Evolutionary conservation across 2,888 invertebrate genomes (phyloP), one percentile per base, ranked within the genome.

Genomic region (Pinctada fucata): DNA sequence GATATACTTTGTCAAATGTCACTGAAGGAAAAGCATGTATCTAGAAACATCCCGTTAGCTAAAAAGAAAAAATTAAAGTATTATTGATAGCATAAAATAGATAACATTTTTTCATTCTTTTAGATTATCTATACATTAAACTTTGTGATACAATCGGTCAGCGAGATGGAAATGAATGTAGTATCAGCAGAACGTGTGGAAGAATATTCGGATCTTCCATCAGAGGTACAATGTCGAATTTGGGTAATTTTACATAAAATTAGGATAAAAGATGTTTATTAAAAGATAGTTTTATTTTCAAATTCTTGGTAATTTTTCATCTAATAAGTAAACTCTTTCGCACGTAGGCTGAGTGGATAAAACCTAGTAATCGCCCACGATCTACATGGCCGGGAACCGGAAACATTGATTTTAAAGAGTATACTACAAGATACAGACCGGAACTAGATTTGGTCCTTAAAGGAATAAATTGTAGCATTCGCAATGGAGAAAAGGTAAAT

Each of bases 181-280:
- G 97, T 98, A 0, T 97, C 98, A 0, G 97, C 98, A 0, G 98
- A 99, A 92, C 95, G 98, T 91, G 97, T 98, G 90, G 97, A 97
- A 90, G 98, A 99, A 91, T 98, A 98, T 89, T 95, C 96, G 0
- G 96, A 89, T 50, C 83, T 91, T 3, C 82, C 83, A 2, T 88
- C 90, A 3, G 93, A 93, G 88, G 93, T 89, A 65, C 65, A 80
- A 31, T 31, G 31, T 31, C 1, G 31, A 31, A 31, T 31, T 31
- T 31, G 31, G 31, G 31, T 31, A 0, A 31, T 31, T 31, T 31
- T 31, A 31, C 31, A 31, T 31, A 31, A 31, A 31, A 31, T 31
- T 31, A 31, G 31, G 31, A 31, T 31, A 31, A 31, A 31, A 31
- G 31, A 31, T 31, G 31, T 31, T n/a, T n/a, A n/a, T n/a, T n/a